Percentiles rank a stretch among this genome's conserved stretches.
Conservation (phyloP, 2,888 invertebrate species). For the Gisinianus flammeolus region DNA sequence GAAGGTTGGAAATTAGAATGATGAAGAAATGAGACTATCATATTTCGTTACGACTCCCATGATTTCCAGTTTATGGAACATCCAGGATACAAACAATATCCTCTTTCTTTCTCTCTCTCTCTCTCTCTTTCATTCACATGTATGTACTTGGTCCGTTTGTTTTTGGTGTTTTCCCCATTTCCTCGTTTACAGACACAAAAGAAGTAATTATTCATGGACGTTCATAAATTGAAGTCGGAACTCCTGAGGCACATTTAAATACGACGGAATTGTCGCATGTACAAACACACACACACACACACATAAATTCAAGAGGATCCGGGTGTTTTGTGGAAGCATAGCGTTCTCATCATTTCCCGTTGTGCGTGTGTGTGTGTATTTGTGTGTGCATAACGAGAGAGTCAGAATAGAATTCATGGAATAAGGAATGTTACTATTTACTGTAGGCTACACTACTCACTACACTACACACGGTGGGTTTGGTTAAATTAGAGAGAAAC, state of each 20-base stretch:
- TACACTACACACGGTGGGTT: background rate
- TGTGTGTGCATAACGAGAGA: background rate
- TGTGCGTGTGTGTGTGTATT: background rate
- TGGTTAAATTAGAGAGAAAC: slow-evolving; percentile 25
- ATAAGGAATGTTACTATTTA: background rate
- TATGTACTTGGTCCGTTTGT: no score
- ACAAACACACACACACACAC: background rate
- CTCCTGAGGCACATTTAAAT: slow-evolving; percentile 24
- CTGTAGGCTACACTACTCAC: background rate
- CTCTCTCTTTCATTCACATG: no score
- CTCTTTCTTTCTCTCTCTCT: no score
- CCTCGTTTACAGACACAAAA: slow-evolving; percentile 12
- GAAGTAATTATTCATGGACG: slow-evolving; percentile 36
- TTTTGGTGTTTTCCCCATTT: no score
- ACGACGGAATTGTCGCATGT: background rate
- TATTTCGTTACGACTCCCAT: no score
- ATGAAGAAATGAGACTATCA: no score
- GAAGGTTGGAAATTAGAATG: no score
- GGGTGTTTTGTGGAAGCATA: no score
- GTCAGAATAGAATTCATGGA: background rate
- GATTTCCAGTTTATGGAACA: no score
- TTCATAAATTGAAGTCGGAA: slow-evolving; percentile 25
- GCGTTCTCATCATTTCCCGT: no score
- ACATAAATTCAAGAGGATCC: no score
- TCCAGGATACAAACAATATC: no score